A percentile compares a stretch with the other conserved stretches of the same genome.
phyloP scores from a whole-genome alignment of 2,888 invertebrate species.

The Cerceris rybyensis region DNA sequence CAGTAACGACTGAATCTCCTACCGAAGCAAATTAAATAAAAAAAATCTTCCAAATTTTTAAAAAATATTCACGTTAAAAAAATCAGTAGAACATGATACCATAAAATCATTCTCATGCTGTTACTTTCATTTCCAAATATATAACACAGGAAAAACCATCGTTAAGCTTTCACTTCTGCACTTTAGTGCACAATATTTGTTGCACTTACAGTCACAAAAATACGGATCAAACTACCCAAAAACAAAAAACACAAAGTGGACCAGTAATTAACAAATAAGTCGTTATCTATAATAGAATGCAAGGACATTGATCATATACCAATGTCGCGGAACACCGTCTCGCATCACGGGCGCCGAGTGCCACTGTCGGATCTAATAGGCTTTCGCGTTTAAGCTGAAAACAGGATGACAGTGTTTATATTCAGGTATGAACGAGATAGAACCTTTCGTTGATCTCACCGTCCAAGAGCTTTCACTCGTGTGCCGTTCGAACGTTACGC shows the following conservation, averaged over 20 bases:
- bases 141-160: no score
- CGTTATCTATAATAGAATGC: slow-evolving; percentile 10
- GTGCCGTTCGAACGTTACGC: slow-evolving; percentile 8
- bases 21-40: no score
- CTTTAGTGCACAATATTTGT: no score
- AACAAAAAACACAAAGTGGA: background rate
- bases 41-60: no score
- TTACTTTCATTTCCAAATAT: no score
- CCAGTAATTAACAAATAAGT: slow-evolving; percentile 51
- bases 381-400: slow-evolving; percentile 52
- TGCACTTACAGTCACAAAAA: no score
- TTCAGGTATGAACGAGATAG: slow-evolving; percentile 24
- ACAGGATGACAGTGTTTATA: slow-evolving; percentile 61
- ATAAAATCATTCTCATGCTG: no score
- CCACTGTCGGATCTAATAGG: slow-evolving; percentile 61
- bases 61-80: no score
- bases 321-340: slow-evolving; percentile 29
- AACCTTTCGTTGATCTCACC: slow-evolving; percentile 13
- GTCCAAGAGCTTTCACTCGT: slow-evolving; percentile 51
- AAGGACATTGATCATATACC: slow-evolving; percentile 49
- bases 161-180: no score
- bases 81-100: no score
- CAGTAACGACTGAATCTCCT: no score
- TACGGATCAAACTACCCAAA: background rate
- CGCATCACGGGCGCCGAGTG: slow-evolving; percentile 29